Evolutionary conservation across 2,797 vertebrate genomes (phyloP), one percentile per base, ranked within the genome.

Genomic region (Silurus lanzhouensis): DNA sequence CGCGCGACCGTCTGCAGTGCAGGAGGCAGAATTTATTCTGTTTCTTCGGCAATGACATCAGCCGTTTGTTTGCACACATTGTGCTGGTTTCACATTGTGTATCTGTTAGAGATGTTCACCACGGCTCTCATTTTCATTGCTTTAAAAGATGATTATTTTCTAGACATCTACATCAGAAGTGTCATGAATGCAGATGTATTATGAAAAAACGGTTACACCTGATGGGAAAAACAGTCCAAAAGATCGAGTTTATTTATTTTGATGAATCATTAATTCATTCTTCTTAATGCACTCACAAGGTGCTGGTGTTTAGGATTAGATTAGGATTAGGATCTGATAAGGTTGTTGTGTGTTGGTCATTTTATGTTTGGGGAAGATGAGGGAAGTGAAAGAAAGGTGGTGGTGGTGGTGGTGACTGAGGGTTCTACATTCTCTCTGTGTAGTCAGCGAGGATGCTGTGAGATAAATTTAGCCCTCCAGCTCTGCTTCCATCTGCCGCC

Each of bases 391-490:
- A 58, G 46, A 46, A 61, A 71, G 60, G 61, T 89, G 91, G 90
- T 63, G 79, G 52, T 88, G 91, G 27, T 70, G 80, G 44, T 89
- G 91, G 92, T 63, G 60, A 92, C 91, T 92, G 89, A 86, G 87
- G 85, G 90, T 84, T 68, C 84, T 74, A 82, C 90, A 60, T 86
- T 91, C 91, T 87, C 91, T 92, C 88, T 92, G 90, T 92, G 90
- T 93, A 93, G 91, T 94, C 91, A 87, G 90, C 88, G 91, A 94
- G 94, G 94, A 95, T 95, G 92, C 95, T 95, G 91, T 91, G 91
- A 95, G 94, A 95, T 95, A 96, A 94, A 95, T 96, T 95, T 96
- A 95, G 95, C 94, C 94, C 92, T 94, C 93, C 91, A 94, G 94
- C 93, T 95, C 94, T 94, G 92, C 93, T 93, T 96, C 95, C 94